These are phyloP conservation scores for Lithophane socia DNA, from an alignment of 2,888 invertebrate genomes.

Conservation along the genomic window DNA sequence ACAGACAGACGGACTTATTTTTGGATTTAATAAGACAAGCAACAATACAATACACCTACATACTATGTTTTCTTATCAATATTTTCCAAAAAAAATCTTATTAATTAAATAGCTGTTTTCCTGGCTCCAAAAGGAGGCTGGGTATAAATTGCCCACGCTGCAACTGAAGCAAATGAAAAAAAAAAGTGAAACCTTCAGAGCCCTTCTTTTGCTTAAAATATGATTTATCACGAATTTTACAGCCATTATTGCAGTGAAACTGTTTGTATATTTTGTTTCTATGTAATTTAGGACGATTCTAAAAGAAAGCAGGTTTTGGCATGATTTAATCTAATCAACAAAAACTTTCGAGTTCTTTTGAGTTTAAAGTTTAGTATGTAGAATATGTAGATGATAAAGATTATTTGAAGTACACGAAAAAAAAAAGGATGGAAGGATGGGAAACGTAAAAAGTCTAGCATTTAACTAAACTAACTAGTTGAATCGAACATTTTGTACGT, in stretches of 20 bases:
- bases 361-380: too few relatives aligned
- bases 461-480: too few relatives aligned
- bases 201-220: slow-evolving; percentile 58
- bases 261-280: slow-evolving; percentile 27
- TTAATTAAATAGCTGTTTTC: slow-evolving; percentile 22
- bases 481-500: neutral
- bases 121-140: slow-evolving; percentile 58
- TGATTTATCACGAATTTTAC: slow-evolving; percentile 66
- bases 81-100: neutral
- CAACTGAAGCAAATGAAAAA: slow-evolving; percentile 72
- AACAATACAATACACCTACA: neutral
- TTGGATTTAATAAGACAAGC: neutral
- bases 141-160: slow-evolving; percentile 71
- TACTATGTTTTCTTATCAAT: neutral
- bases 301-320: neutral
- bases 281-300: slow-evolving; percentile 4
- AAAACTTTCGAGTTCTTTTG: neutral
- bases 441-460: too few relatives aligned
- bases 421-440: too few relatives aligned
- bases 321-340: neutral
- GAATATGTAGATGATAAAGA: too few relatives aligned
- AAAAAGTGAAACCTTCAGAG: slow-evolving; percentile 57
- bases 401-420: too few relatives aligned
- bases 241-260: slow-evolving; percentile 48
- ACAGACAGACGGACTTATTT: neutral